Conservation (phyloP, 2,113 vertebrate species). For the Equus quagga region DNA sequence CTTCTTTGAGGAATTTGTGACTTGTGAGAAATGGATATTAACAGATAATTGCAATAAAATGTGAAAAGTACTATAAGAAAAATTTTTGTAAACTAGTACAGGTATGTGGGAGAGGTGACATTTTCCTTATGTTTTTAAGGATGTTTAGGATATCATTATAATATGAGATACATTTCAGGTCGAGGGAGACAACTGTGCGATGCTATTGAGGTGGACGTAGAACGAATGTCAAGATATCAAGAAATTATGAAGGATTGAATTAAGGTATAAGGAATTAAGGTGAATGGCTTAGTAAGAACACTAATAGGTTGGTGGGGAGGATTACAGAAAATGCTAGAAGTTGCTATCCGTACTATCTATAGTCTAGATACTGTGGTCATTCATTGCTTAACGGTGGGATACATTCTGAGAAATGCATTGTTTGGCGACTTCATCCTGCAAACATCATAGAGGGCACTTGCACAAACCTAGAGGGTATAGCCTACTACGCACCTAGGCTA, state of each 20-base stretch:
- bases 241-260: not conserved
- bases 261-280: not conserved
- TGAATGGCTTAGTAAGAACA: not conserved
- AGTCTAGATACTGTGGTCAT: not conserved
- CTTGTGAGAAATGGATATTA: not conserved
- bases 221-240: not conserved
- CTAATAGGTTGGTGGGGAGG: not conserved
- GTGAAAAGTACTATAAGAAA: not conserved
- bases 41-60: not conserved
- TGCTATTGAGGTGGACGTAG: not conserved
- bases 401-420: too few relatives aligned
- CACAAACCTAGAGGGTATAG: too few relatives aligned
- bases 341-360: not conserved
- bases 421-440: too few relatives aligned
- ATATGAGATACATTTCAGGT: not conserved
- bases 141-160: not conserved
- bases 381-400: too few relatives aligned
- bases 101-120: not conserved
- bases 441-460: too few relatives aligned
- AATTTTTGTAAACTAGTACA: not conserved
- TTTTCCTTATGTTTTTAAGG: not conserved
- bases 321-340: not conserved
- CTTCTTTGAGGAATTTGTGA: not conserved
- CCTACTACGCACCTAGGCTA: too few relatives aligned
- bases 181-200: not conserved